Base-by-base conservation (phyloP, 2,797 vertebrate species). In the Eutrigla gurnardus region DNA sequence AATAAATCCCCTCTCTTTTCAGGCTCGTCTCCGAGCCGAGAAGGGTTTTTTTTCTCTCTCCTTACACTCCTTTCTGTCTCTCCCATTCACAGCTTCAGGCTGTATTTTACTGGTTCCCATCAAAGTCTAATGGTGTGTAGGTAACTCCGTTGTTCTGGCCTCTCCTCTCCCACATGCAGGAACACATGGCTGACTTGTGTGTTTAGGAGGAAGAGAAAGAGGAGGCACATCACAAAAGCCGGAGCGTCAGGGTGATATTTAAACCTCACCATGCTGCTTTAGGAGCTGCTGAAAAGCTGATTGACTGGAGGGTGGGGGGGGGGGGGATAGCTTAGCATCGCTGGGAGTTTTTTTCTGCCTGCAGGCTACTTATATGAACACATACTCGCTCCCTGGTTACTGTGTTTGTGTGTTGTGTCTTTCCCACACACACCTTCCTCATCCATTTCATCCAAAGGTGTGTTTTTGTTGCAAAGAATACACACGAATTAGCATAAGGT, bases 91-190 rank as follows among this genome's bases (percentile, higher is more conserved):
- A 43, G 81, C 90, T 91, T 89, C 85, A 85, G 86, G 86, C 86
- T 86, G 80, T 88, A 81, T 92, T 93, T 92, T 82, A 91, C 90
- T 91, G 87, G 83, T 80, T 91, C 77, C 91, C 91, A 88, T 94
- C 93, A 93, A 86, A 88, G 90, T 85, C 83, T 90, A 91, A 92
- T 92, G 86, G 87, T 78, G 78, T 93, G 93, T 89, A 91, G 91
- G 92, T 93, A 88, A 91, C 90, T 73, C 92, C 87, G 90, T 91
- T 94, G 92, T 94, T 91, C 83, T 75, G 68, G 79, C 80, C 76
- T 77, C 83, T 66, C 61, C 61, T 39, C 66, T 12, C 50, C 6
- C 65, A 25, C 67, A 47, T 61, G 49, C 67, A 66, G 45, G 18
- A 25, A 14, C 42, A 76, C 45, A 64, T 52, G 77, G 59, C 59